Evolutionary conservation across 2,113 vertebrate species (phyloP).

Genomic region (Caloenas nicobarica): DNA sequence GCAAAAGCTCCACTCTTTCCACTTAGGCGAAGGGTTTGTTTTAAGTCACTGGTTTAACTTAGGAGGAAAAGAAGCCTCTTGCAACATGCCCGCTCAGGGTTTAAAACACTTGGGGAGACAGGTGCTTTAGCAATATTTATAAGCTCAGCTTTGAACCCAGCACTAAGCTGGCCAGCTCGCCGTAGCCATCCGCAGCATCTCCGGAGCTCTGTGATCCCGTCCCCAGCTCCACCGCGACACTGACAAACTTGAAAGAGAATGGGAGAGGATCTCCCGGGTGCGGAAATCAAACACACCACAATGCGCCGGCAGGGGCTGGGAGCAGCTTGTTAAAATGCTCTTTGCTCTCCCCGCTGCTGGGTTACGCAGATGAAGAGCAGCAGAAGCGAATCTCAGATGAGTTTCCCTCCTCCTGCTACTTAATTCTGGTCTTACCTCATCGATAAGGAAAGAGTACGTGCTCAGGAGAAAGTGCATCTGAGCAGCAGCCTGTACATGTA

Average conservation of each 20-base stretch:
- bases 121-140: not conserved
- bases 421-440: not conserved
- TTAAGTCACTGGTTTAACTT: not conserved
- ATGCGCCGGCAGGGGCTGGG: not conserved
- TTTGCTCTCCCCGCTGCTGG: not conserved
- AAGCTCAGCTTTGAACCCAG: not conserved
- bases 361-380: not conserved
- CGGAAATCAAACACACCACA: not conserved
- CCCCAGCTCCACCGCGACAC: not conserved
- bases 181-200: fast-evolving
- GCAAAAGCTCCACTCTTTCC: not conserved
- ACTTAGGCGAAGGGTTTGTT: not conserved
- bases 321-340: not conserved
- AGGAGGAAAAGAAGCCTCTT: not conserved
- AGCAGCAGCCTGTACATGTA: fast-evolving
- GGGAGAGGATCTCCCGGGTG: not conserved
- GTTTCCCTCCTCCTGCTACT: not conserved
- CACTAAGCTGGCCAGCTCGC: not conserved
- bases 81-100: not conserved
- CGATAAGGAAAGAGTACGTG: not conserved
- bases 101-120: not conserved
- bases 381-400: not conserved
- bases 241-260: not conserved
- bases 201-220: not conserved
- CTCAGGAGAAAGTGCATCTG: not conserved